A percentile compares a stretch with the other conserved stretches of the same genome.
Conservation (phyloP, 2,113 vertebrate genomes). For the Anthoscopus minutus region DNA sequence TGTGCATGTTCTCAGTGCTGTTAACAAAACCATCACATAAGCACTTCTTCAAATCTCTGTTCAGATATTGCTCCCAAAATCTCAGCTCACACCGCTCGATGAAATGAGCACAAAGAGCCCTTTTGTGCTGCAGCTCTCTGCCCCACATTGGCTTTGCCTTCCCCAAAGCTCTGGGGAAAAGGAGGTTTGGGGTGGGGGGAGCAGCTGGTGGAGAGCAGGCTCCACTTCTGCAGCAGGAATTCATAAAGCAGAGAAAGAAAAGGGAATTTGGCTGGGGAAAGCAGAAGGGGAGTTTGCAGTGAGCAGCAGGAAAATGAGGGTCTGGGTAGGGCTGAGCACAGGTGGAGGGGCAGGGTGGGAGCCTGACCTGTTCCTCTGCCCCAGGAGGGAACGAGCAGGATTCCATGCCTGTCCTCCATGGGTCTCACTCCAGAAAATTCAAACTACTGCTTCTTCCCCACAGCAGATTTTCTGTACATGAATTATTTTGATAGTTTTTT, state of each 20-base stretch:
- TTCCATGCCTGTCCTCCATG: background rate
- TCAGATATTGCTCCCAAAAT: background rate
- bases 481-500: background rate
- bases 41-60: background rate
- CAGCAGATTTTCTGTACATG: background rate
- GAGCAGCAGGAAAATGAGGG: background rate
- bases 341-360: background rate
- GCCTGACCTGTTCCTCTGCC: background rate
- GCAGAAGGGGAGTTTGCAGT: background rate
- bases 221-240: background rate
- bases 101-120: background rate
- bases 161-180: background rate
- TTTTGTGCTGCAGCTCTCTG: background rate
- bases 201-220: background rate
- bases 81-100: accelerated
- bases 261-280: background rate
- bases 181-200: background rate
- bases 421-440: background rate
- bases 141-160: background rate
- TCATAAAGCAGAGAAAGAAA: background rate
- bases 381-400: background rate
- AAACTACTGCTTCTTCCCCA: background rate
- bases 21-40: constrained; percentile 54
- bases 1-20: background rate
- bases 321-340: background rate